These are phyloP conservation scores for Prionace glauca DNA, from an alignment of 2,797 vertebrate genomes.

Conservation along the genomic window DNA sequence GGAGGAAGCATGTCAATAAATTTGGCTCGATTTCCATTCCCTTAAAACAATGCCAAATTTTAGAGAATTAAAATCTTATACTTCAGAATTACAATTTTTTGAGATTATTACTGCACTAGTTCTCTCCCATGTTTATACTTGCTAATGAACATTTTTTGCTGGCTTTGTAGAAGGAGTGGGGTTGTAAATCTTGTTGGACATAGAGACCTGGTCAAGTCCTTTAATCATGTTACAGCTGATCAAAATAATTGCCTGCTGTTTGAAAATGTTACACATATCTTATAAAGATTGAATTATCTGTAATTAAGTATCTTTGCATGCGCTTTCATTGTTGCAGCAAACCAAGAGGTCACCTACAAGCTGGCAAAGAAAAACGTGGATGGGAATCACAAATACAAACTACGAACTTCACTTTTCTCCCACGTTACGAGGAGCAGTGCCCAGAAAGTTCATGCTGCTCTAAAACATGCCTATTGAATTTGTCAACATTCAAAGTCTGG, in stretches of 20 bases:
- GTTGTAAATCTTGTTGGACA: background rate
- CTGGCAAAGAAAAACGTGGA: background rate
- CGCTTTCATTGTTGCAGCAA: background rate
- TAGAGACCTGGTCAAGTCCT: background rate
- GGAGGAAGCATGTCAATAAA: constrained; percentile 46
- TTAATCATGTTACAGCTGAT: background rate
- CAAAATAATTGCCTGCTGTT: background rate
- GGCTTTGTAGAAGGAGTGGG: constrained; percentile 40
- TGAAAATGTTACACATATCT: background rate
- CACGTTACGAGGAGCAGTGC: background rate
- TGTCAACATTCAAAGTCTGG: too few species aligned
- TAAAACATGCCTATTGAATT: too few species aligned
- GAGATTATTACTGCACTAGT: constrained; percentile 36
- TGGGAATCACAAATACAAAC: background rate
- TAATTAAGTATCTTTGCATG: background rate
- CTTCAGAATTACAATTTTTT: background rate
- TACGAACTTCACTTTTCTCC: background rate
- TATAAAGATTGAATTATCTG: background rate
- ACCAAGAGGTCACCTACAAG: background rate
- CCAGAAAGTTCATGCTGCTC: background rate
- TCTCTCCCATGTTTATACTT: constrained; percentile 44
- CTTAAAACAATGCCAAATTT: constrained; percentile 42
- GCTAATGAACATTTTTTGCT: constrained; percentile 44
- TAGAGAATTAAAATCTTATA: constrained; percentile 39
- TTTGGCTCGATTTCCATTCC: background rate